These are phyloP conservation scores for Scytalopus superciliaris DNA, from an alignment of 2,113 vertebrate species.

Conservation along the genomic window DNA sequence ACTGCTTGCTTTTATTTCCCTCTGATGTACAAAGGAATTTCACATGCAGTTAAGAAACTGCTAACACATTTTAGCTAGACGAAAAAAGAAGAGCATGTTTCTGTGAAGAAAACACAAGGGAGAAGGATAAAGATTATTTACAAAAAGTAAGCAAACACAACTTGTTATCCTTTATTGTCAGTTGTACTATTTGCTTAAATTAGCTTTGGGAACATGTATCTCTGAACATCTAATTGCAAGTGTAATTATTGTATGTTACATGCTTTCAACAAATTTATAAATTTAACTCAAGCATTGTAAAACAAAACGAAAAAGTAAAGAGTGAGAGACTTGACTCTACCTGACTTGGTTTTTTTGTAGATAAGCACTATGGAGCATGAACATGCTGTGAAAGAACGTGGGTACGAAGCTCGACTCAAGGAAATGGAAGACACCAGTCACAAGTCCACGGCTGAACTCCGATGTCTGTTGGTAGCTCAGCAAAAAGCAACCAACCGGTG, in stretches of 20 bases:
- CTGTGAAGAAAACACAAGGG: neutral
- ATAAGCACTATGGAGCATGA: constrained; percentile 89
- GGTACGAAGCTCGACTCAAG: constrained; percentile 79
- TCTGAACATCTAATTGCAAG: neutral
- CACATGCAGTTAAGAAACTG: neutral
- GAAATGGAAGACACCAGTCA: constrained; percentile 88
- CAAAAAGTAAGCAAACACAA: constrained; percentile 5
- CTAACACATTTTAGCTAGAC: neutral
- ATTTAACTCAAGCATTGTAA: neutral
- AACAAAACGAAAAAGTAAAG: neutral
- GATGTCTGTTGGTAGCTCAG: constrained; percentile 83
- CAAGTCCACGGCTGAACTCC: constrained; percentile 81
- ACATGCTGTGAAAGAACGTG: constrained; percentile 82
- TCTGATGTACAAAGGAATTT: neutral
- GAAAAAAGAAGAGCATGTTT: neutral
- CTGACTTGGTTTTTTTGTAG: constrained; percentile 38
- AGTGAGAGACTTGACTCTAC: neutral
- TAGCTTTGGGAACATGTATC: neutral
- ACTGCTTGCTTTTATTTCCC: neutral
- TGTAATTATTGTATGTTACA: neutral
- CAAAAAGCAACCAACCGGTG: constrained; percentile 86
- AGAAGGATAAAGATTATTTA: constrained; percentile 20
- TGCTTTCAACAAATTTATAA: neutral
- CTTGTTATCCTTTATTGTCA: constrained; percentile 41
- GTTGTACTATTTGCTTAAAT: constrained; percentile 12